Conservation (phyloP, 2,113 vertebrate genomes). For the Tachycineta bicolor region DNA sequence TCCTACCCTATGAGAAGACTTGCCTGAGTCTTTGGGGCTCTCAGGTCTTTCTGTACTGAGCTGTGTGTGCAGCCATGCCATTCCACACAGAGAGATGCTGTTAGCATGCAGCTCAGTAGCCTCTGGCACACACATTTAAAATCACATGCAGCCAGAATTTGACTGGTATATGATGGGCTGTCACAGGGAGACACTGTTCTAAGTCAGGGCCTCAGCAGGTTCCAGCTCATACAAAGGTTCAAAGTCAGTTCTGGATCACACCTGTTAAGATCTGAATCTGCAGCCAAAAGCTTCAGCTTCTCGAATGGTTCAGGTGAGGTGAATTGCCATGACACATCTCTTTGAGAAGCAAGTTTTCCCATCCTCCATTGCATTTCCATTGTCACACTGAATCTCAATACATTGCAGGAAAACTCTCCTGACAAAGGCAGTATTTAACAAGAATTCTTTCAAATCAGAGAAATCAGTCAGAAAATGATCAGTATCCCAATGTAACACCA, state of each 20-base stretch:
- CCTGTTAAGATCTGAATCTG: neutral
- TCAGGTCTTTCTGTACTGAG: neutral
- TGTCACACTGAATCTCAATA: neutral
- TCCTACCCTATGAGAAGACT: neutral
- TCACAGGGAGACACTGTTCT: too few species aligned
- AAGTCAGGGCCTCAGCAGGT: neutral
- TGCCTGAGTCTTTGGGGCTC: neutral
- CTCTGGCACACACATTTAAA: neutral
- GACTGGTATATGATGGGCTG: neutral
- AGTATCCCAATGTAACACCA: neutral
- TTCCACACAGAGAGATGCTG: neutral
- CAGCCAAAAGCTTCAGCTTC: neutral
- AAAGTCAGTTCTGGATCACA: neutral
- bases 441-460: neutral
- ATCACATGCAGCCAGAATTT: neutral
- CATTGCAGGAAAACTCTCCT: neutral
- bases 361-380: neutral
- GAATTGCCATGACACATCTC: neutral
- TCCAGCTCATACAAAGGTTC: neutral
- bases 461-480: neutral
- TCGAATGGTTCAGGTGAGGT: fast-evolving
- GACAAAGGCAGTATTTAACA: neutral
- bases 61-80: neutral
- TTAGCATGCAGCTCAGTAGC: neutral
- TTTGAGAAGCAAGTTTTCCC: neutral